Evolutionary conservation across 92 coral and sea anemone genomes (phyloP).

Genomic region (Nematostella vectensis): DNA sequence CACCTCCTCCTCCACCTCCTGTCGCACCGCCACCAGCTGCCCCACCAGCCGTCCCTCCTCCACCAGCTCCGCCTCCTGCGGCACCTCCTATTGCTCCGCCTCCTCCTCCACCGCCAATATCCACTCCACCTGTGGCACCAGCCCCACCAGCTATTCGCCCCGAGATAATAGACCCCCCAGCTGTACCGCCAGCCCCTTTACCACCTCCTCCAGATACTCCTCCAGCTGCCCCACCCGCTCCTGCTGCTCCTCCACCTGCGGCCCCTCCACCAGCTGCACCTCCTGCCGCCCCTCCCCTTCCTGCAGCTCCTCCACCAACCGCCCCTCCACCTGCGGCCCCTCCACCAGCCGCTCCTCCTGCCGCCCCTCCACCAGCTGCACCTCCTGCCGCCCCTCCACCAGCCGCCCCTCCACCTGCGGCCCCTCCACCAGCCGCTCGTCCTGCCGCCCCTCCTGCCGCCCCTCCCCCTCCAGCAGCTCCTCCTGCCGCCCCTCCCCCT

Average conservation of each 20-base stretch:
- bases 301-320: conserved; percentile 4
- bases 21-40: conserved; percentile 1
- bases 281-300: background rate
- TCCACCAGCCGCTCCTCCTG: conserved; percentile 8
- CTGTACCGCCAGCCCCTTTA: conserved; percentile 13
- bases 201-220: conserved; percentile 17
- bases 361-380: conserved; percentile 13
- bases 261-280: conserved; percentile 9
- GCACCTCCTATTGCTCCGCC: conserved; percentile 17
- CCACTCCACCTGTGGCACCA: conserved; percentile 13
- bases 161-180: background rate
- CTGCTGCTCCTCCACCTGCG: conserved; percentile 10
- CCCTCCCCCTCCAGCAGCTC: conserved; percentile 6
- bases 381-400: conserved; percentile 11
- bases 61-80: conserved; percentile 4
- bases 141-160: conserved; percentile 5
- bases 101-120: conserved; percentile 4
- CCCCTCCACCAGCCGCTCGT: conserved; percentile 10
- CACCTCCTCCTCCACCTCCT: conserved; percentile 1
- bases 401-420: conserved; percentile 18
- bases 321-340: conserved; percentile 16
- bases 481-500: conserved; percentile 9
- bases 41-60: conserved; percentile 8
- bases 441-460: conserved; percentile 3
- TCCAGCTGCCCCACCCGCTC: conserved; percentile 10